Evolutionary conservation across 2,888 invertebrate species (phyloP).

Genomic region (Atrina japonica): DNA sequence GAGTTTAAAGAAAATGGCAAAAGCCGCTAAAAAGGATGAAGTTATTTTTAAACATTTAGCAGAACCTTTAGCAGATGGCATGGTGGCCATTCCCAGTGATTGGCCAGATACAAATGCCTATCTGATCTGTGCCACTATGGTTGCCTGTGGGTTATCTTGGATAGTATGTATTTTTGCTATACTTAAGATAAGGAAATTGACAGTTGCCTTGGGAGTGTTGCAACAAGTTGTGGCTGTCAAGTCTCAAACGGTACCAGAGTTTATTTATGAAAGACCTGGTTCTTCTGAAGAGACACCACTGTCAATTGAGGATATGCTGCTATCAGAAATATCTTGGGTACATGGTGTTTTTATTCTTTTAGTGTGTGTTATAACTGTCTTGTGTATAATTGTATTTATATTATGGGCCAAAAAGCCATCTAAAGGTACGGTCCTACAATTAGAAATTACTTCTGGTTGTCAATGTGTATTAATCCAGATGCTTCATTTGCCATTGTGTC

Average conservation of each 20-base stretch:
- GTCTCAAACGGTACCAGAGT: slow-evolving; percentile 25
- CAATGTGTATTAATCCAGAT: slow-evolving; percentile 18
- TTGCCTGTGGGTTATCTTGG: slow-evolving; percentile 1
- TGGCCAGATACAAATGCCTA: slow-evolving; percentile 28
- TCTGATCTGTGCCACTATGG: slow-evolving; percentile 11
- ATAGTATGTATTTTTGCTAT: too few species aligned
- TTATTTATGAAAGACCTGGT: slow-evolving; percentile 18
- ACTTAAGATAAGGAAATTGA: slow-evolving; percentile 1
- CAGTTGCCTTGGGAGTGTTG: slow-evolving; percentile 11
- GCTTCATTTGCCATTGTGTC: slow-evolving; percentile 8
- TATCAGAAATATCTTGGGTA: slow-evolving; percentile 28
- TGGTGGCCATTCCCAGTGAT: slow-evolving; percentile 1
- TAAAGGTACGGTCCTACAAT: slow-evolving; percentile 14
- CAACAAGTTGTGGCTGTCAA: slow-evolving; percentile 13
- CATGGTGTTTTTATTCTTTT: slow-evolving; percentile 18
- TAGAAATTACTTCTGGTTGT: slow-evolving; percentile 29
- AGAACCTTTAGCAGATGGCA: slow-evolving; percentile 31
- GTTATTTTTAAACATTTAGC: slow-evolving; percentile 37
- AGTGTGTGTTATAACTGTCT: neutral
- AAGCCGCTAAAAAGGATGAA: slow-evolving; percentile 38
- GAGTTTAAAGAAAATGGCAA: slow-evolving; percentile 43
- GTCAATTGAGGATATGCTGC: slow-evolving; percentile 6
- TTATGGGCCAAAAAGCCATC: slow-evolving; percentile 11
- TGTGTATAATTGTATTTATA: slow-evolving; percentile 10
- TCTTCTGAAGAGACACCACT: slow-evolving; percentile 3